phyloP scores from a whole-genome alignment of 2,888 invertebrate species.

The Salticus scenicus region DNA sequence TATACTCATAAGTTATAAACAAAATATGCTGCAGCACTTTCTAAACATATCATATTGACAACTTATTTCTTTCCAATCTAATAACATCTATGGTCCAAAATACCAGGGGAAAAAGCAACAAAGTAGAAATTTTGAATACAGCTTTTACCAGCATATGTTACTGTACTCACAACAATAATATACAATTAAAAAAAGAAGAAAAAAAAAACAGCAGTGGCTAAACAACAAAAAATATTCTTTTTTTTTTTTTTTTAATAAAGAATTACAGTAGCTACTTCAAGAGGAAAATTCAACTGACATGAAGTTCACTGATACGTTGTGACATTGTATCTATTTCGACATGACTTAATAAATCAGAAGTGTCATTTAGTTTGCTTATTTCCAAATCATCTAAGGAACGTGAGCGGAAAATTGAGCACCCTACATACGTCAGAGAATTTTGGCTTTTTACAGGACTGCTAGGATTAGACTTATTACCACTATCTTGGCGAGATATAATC shows the following conservation, averaged over 20 bases:
- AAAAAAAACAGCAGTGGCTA: background rate
- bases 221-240: background rate
- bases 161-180: no score
- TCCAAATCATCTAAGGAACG: constrained; percentile 68
- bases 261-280: background rate
- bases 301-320: constrained; percentile 64
- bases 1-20: no score
- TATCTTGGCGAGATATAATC: constrained; percentile 50
- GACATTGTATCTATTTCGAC: constrained; percentile 66
- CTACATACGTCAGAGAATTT: constrained; percentile 30
- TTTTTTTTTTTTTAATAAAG: background rate
- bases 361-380: constrained; percentile 45
- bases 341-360: constrained; percentile 27
- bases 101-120: no score
- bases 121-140: no score
- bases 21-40: no score
- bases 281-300: constrained; percentile 55
- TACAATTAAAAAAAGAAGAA: no score
- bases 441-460: constrained; percentile 70
- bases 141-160: no score
- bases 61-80: no score
- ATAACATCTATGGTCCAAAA: no score
- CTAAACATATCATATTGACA: no score
- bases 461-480: constrained; percentile 70
- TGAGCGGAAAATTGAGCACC: constrained; percentile 61